Percentiles rank a stretch among this genome's conserved stretches.
phyloP scores from a whole-genome alignment of 1,140 invertebrate genomes.

The Lepidostoma basale region DNA sequence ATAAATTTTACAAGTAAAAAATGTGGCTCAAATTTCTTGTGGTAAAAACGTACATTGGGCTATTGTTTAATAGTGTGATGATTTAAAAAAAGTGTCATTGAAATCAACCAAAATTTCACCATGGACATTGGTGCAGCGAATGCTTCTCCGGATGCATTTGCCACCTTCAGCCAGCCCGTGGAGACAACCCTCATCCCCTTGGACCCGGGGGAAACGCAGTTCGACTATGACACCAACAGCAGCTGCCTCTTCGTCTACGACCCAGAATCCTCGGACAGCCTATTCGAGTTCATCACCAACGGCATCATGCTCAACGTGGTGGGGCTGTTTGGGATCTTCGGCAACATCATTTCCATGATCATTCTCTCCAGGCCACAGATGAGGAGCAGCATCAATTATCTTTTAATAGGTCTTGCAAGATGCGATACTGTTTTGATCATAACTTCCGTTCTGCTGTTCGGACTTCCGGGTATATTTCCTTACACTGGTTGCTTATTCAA shows the following conservation, averaged over 20 bases:
- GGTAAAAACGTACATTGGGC: neutral
- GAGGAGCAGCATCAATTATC: conserved; percentile 92
- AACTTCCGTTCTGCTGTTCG: conserved; percentile 86
- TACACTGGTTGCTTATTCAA: conserved; percentile 76
- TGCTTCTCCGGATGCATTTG: conserved; percentile 15
- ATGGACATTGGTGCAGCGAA: conserved; percentile 11
- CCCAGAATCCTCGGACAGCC: conserved; percentile 57
- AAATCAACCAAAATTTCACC: conserved; percentile 4
- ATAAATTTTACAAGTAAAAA: neutral
- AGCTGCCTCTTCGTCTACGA: conserved; percentile 53
- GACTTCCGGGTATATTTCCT: conserved; percentile 80
- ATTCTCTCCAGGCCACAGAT: conserved; percentile 91
- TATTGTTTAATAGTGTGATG: neutral
- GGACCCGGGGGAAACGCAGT: conserved; percentile 2
- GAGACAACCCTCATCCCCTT: neutral
- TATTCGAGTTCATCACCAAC: conserved; percentile 82
- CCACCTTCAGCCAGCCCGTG: conserved; percentile 4
- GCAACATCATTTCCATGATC: conserved; percentile 88
- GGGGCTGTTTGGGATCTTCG: conserved; percentile 83
- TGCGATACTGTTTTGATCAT: conserved; percentile 90
- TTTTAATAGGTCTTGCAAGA: conserved; percentile 87
- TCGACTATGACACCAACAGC: conserved; percentile 26
- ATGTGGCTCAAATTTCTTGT: neutral
- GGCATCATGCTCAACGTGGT: conserved; percentile 84
- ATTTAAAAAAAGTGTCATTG: neutral